These are phyloP conservation scores for Zeus faber DNA, from an alignment of 2,113 vertebrate genomes.

Conservation along the genomic window DNA sequence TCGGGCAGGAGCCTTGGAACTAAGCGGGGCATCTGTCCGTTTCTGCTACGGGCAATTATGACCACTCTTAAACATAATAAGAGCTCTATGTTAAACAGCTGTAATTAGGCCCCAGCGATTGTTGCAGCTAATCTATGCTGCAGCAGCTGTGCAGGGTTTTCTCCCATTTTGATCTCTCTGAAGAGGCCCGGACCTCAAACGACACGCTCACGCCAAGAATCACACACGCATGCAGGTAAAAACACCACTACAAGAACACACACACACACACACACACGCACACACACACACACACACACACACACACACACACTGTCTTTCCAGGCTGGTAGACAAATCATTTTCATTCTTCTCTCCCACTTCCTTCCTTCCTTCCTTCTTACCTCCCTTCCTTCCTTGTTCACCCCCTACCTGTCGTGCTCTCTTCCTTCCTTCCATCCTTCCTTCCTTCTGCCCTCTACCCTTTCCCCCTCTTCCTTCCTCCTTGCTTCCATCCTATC, in stretches of 20 bases:
- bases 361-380: too few species aligned
- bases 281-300: not conserved
- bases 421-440: too few species aligned
- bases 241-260: not conserved
- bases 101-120: constrained; percentile 65
- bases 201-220: not conserved
- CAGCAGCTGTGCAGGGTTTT: constrained; percentile 63
- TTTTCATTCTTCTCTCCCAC: not conserved
- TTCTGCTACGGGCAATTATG: constrained; percentile 33
- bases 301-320: not conserved
- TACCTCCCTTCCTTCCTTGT: not conserved
- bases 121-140: constrained; percentile 61
- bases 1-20: too few species aligned
- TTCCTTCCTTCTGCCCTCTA: too few species aligned
- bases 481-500: too few species aligned
- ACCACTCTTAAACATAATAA: constrained; percentile 58
- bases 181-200: constrained; percentile 28
- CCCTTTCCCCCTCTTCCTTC: too few species aligned
- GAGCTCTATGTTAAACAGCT: constrained; percentile 66
- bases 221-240: constrained; percentile 1
- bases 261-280: not conserved
- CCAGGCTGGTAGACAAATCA: constrained; percentile 10
- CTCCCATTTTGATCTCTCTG: constrained; percentile 60
- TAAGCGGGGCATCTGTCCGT: not conserved
- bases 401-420: not conserved